Base-by-base conservation (phyloP, 2,113 vertebrate genomes). In the Odocoileus virginianus region DNA sequence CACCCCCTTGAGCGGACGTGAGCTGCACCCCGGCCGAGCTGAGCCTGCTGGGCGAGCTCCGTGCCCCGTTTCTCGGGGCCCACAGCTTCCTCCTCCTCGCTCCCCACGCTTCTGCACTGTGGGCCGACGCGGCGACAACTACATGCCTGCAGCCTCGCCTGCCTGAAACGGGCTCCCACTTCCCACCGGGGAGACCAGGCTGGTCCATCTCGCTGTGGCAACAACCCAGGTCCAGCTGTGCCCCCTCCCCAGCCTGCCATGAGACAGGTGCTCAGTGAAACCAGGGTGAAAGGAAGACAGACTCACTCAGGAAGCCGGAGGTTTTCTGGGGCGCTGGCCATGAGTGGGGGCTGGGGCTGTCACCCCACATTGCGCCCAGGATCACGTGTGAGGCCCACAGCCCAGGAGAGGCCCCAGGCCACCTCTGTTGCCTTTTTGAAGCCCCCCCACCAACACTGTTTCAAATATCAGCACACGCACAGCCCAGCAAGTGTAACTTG, bases 1-100 rank as follows among this genome's bases (percentile, higher is more conserved):
- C 5, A 1, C 6, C n/a, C 43, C 6, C 19, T 4, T 21, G 10
- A 23, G 84, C 0, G 0, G 64, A 15, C 9, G 61, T 17, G 17
- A 3, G 10, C 7, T 30, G 52, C 64, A 36, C 10, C 83, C 21
- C 0, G 1, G 67, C 67, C 0, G 19, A 71, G 82, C 52, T 0
- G 0, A 19, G 40, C 11, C 91, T 2, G 2, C 21, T 2, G 82
- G 64, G 17, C 1, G 0, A 19, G 23, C 40, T 23, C 64, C 1
- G 4, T 0, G 33, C 9, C 2, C 45, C 1, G 2, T 50, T 15
- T 11, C 25, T 43, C 12, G 0, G 3, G 45, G 74, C 43, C 89
- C 61, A 5, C 50, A 1, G 30, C 25, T 16, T 54, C 6, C 19
- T 43, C 47, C 47, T 3, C 12, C 30, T 17, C 5, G 1, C 54